These are phyloP conservation scores for Pedionomus torquatus DNA, from an alignment of 2,113 vertebrate genomes.

Conservation along the genomic window DNA sequence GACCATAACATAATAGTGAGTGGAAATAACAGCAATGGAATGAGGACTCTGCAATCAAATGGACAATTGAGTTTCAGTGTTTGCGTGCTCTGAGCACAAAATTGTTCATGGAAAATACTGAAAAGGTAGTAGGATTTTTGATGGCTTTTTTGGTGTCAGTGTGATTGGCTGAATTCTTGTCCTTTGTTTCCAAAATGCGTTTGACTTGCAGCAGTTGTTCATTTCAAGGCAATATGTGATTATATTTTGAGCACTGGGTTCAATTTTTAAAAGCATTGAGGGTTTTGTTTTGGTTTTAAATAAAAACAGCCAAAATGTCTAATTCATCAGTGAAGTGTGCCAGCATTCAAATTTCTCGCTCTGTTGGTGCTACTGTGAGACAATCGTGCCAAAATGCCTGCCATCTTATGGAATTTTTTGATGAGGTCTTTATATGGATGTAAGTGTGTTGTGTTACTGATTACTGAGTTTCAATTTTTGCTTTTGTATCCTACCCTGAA, in stretches of 20 bases:
- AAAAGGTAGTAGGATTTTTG: neutral
- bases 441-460: neutral
- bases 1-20: accelerated
- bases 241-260: neutral
- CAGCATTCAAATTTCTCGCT: neutral
- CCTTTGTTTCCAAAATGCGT: neutral
- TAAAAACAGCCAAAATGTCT: neutral
- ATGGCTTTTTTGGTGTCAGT: neutral
- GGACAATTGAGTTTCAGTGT: neutral
- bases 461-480: neutral
- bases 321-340: neutral
- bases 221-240: neutral
- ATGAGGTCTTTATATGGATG: neutral
- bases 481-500: neutral
- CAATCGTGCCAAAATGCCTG: neutral
- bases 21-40: accelerated
- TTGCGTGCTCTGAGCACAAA: neutral
- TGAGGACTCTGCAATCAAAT: neutral
- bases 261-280: neutral
- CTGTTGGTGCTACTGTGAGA: neutral
- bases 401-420: neutral
- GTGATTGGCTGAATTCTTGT: neutral
- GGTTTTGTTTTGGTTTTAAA: neutral
- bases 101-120: neutral
- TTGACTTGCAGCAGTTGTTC: neutral